These are phyloP conservation scores for Ennomos fuscantarius DNA, from an alignment of 2,888 invertebrate genomes.

Conservation along the genomic window DNA sequence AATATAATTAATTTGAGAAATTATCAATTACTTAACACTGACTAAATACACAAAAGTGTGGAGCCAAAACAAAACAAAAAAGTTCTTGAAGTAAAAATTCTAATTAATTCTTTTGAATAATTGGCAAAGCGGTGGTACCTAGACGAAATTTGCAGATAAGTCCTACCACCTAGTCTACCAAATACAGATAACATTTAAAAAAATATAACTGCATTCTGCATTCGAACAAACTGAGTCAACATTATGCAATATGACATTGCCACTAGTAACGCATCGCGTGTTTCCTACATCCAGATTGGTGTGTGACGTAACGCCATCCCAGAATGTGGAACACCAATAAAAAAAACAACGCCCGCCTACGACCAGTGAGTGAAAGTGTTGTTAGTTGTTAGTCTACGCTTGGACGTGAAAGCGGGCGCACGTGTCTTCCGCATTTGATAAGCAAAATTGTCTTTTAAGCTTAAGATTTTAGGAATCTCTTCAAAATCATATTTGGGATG, in stretches of 20 bases:
- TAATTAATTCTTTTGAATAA: too few species aligned
- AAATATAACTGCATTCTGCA: conserved; percentile 6
- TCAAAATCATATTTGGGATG: too few species aligned
- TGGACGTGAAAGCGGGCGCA: conserved; percentile 47
- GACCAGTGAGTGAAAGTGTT: conserved; percentile 77
- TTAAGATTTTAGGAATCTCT: too few species aligned
- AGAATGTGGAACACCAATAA: conserved; percentile 79
- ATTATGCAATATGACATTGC: conserved; percentile 60
- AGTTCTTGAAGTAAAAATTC: too few species aligned
- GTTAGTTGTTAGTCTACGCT: conserved; percentile 51
- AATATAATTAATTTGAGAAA: too few species aligned
- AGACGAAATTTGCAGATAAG: too few species aligned
- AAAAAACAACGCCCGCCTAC: conserved; percentile 53
- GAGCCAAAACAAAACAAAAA: too few species aligned
- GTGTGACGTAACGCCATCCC: conserved; percentile 74
- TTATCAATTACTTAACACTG: too few species aligned
- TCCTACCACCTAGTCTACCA: too few species aligned
- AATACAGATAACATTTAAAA: background rate
- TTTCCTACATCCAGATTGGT: conserved; percentile 60
- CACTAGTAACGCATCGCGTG: conserved; percentile 51
- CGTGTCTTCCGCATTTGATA: conserved; percentile 29
- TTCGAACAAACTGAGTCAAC: conserved; percentile 1
- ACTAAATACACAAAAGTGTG: too few species aligned
- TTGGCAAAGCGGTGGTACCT: too few species aligned
- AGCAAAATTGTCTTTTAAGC: too few species aligned